Percentiles rank a stretch among this genome's conserved stretches.
Evolutionary conservation across 2,113 vertebrate genomes (phyloP).

Genomic region (Melanostigma gelatinosum): DNA sequence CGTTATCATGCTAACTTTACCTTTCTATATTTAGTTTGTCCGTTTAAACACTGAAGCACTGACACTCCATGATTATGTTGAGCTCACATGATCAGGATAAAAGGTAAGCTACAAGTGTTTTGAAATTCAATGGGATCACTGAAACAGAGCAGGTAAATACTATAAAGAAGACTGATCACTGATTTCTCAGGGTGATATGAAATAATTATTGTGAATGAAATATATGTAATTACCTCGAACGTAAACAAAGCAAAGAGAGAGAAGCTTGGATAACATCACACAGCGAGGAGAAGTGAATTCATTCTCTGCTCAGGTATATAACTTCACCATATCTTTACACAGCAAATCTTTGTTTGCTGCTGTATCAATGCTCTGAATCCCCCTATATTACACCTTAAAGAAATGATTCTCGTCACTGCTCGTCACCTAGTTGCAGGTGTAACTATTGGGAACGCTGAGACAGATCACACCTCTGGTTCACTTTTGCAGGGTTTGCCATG

Average conservation of each 20-base stretch:
- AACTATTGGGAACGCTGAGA: neutral
- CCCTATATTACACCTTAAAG: neutral
- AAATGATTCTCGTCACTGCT: neutral
- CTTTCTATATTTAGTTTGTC: neutral
- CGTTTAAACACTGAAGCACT: neutral
- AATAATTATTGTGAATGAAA: too few species aligned
- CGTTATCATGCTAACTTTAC: neutral
- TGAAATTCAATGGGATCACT: neutral
- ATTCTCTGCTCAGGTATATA: too few species aligned
- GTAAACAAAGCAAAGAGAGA: neutral
- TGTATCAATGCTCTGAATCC: neutral
- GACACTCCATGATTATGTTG: constrained; percentile 5
- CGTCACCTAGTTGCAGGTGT: neutral
- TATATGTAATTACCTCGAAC: too few species aligned
- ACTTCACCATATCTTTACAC: neutral
- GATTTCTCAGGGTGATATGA: neutral
- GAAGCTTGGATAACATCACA: neutral
- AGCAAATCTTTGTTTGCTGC: neutral
- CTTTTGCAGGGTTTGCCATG: neutral
- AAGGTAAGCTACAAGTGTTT: neutral
- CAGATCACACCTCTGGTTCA: neutral
- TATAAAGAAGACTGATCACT: neutral
- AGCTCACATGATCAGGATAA: neutral
- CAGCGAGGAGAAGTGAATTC: too few species aligned
- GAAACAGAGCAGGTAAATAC: neutral